A percentile compares a stretch with the other conserved stretches of the same genome.
Evolutionary conservation across 2,888 invertebrate genomes (phyloP).

Genomic region (Pristionchus arcanus): DNA sequence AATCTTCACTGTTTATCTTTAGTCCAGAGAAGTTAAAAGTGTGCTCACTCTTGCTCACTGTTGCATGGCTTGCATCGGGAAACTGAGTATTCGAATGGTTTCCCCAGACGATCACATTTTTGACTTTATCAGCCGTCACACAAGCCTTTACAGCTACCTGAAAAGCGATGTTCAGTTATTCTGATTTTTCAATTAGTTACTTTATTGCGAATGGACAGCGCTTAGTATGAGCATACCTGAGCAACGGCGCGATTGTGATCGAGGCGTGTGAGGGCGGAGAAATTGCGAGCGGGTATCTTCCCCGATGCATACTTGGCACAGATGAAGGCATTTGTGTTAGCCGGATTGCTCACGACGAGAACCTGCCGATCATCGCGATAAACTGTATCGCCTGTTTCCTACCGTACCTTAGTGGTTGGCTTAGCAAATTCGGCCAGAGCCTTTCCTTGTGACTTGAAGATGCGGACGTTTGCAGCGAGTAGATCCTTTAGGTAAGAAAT

Average conservation of each 20-base stretch:
- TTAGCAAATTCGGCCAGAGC: slow-evolving; percentile 92
- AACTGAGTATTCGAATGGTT: slow-evolving; percentile 99
- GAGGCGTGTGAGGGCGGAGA: slow-evolving; percentile 96
- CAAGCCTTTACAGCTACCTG: slow-evolving; percentile 81
- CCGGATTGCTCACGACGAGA: slow-evolving; percentile 99
- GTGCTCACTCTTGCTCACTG: slow-evolving; percentile 73
- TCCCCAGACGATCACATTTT: slow-evolving; percentile 97
- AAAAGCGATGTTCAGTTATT: neutral
- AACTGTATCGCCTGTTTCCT: neutral
- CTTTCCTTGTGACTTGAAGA: slow-evolving; percentile 96
- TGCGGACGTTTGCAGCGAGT: slow-evolving; percentile 96
- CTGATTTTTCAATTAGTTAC: too few relatives aligned
- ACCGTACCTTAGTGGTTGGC: slow-evolving; percentile 90
- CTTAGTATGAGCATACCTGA: too few relatives aligned
- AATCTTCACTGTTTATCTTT: too few relatives aligned
- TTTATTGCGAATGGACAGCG: too few relatives aligned
- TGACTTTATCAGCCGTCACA: slow-evolving; percentile 85
- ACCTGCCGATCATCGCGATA: slow-evolving; percentile 77
- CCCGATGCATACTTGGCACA: slow-evolving; percentile 94
- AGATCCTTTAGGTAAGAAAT: slow-evolving; percentile 84
- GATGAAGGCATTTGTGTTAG: slow-evolving; percentile 97
- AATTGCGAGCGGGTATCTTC: slow-evolving; percentile 96
- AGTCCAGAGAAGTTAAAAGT: neutral
- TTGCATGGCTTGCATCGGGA: slow-evolving; percentile 88
- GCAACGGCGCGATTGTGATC: slow-evolving; percentile 98